These are phyloP conservation scores for Coremacera marginata DNA, from an alignment of 2,888 invertebrate species.

Conservation along the genomic window DNA sequence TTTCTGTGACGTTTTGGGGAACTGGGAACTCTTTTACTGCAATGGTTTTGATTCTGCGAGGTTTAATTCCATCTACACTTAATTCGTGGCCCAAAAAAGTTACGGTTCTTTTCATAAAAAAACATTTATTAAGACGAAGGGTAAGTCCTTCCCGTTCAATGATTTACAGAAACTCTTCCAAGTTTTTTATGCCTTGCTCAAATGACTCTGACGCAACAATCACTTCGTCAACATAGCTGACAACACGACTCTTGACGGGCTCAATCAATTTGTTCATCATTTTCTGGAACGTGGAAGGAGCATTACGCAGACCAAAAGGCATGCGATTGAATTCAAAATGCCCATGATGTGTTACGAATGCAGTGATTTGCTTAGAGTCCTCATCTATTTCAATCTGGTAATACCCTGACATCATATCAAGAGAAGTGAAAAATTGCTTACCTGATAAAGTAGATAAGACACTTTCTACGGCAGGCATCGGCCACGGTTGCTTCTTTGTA, in stretches of 20 bases:
- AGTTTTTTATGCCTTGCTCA: too few relatives aligned
- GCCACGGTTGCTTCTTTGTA: slow-evolving; percentile 37
- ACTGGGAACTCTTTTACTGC: slow-evolving; percentile 39
- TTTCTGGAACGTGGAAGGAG: too few relatives aligned
- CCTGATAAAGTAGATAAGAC: too few relatives aligned
- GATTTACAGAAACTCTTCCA: too few relatives aligned
- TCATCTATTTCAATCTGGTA: slow-evolving; percentile 34
- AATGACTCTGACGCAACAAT: too few relatives aligned
- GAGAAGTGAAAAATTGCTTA: too few relatives aligned
- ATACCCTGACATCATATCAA: too few relatives aligned
- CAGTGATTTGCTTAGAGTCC: slow-evolving; percentile 31
- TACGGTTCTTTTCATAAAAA: slow-evolving; percentile 46
- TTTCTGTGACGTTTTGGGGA: slow-evolving; percentile 37
- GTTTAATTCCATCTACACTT: too few relatives aligned
- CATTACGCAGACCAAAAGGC: too few relatives aligned
- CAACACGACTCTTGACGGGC: too few relatives aligned
- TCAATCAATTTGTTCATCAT: slow-evolving; percentile 23
- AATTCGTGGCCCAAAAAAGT: too few relatives aligned
- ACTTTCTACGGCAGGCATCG: slow-evolving; percentile 36
- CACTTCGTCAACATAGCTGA: slow-evolving; percentile 42
- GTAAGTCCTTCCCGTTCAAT: too few relatives aligned
- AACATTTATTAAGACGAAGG: slow-evolving; percentile 3
- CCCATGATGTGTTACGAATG: background rate
- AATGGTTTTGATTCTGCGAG: slow-evolving; percentile 37
- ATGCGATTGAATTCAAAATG: background rate